These are phyloP conservation scores for Flexamia atlantica DNA, from an alignment of 2,888 invertebrate species.

Conservation along the genomic window DNA sequence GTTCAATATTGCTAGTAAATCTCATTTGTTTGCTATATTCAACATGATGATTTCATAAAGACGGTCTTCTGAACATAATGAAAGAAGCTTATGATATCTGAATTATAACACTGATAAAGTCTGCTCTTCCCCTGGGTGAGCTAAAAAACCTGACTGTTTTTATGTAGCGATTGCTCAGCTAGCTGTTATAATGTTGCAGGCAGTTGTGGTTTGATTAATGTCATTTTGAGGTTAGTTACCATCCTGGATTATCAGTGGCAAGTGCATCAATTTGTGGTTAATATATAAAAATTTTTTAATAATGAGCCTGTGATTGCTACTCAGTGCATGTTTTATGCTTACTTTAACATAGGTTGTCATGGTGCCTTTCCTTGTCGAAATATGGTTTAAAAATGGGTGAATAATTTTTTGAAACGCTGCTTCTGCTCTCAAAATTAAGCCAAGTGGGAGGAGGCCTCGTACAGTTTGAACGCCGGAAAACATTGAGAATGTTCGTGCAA, in stretches of 20 bases:
- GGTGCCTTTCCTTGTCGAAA: slow-evolving; percentile 33
- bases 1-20: no score
- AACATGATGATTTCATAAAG: no score
- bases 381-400: slow-evolving; percentile 26
- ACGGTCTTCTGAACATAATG: no score
- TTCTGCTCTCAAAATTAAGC: slow-evolving; percentile 22
- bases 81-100: no score
- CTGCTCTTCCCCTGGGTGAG: slow-evolving; percentile 1
- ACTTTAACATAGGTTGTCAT: slow-evolving; percentile 11
- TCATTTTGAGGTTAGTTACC: slow-evolving; percentile 10
- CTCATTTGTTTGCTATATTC: no score
- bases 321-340: slow-evolving; percentile 67
- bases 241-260: not conserved
- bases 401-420: slow-evolving; percentile 35
- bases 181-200: not conserved
- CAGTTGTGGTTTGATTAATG: not conserved
- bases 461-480: slow-evolving; percentile 17
- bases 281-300: not conserved
- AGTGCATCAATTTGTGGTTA: not conserved
- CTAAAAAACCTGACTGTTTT: slow-evolving; percentile 5
- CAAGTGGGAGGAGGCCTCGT: slow-evolving; percentile 4
- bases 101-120: no score
- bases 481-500: not conserved
- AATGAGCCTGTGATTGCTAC: slow-evolving; percentile 3
- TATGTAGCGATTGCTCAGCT: not conserved